Conservation (phyloP, 2,888 invertebrate species). For the Diarsia mendica region DNA sequence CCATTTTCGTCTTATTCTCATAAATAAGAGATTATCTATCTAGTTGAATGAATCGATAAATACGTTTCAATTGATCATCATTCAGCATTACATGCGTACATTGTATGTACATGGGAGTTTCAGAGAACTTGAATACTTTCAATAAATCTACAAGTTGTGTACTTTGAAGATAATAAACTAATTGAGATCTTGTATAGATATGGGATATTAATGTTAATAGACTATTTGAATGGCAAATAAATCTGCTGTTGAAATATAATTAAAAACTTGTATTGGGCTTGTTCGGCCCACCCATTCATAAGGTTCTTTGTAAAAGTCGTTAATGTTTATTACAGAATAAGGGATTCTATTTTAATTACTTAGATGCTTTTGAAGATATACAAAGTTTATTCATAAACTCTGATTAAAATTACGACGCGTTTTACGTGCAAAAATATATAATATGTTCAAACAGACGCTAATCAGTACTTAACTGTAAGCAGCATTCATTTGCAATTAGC, state of each 20-base stretch:
- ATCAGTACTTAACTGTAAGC: neutral
- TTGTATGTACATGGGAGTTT: slow-evolving; percentile 16
- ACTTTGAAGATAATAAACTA: slow-evolving; percentile 19
- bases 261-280: slow-evolving; percentile 27
- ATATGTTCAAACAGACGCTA: neutral
- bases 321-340: slow-evolving; percentile 1
- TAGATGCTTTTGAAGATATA: neutral
- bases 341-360: neutral
- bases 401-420: neutral
- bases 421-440: neutral
- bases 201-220: slow-evolving; percentile 38
- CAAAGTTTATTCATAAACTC: neutral
- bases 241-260: slow-evolving; percentile 38
- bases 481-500: too few species aligned
- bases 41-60: slow-evolving; percentile 59
- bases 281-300: neutral
- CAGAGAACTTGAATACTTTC: slow-evolving; percentile 14
- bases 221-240: slow-evolving; percentile 41
- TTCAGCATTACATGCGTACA: slow-evolving; percentile 45
- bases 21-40: slow-evolving; percentile 38
- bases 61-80: slow-evolving; percentile 47
- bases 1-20: slow-evolving; percentile 9
- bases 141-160: slow-evolving; percentile 23
- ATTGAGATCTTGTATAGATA: slow-evolving; percentile 30
- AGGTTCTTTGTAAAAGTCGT: neutral